These are phyloP conservation scores for Parazoanthus swiftii DNA, from an alignment of 92 coral and sea anemone species.

Conservation along the genomic window DNA sequence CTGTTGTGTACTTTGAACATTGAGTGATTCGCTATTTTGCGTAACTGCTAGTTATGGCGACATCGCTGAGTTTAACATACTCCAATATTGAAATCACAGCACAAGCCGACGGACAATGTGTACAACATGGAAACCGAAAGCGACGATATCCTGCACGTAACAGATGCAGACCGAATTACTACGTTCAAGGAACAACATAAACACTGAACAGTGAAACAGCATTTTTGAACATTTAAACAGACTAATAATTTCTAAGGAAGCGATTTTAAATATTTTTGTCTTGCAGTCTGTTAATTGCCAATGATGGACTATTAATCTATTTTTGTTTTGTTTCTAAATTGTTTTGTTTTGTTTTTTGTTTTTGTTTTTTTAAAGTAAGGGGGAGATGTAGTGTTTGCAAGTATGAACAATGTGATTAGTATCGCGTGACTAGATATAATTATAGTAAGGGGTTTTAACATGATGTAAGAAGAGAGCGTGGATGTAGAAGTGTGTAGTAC, in stretches of 20 bases:
- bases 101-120: too few species aligned
- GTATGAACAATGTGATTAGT: not conserved
- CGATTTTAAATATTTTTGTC: not conserved
- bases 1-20: too few species aligned
- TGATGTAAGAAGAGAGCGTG: not conserved
- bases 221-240: not conserved
- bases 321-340: not conserved
- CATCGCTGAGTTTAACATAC: too few species aligned
- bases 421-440: not conserved
- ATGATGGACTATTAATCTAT: not conserved
- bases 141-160: too few species aligned
- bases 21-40: too few species aligned
- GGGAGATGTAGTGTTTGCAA: conserved; percentile 6
- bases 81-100: too few species aligned
- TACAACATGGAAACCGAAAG: too few species aligned
- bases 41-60: too few species aligned
- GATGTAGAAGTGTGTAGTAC: not conserved
- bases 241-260: not conserved
- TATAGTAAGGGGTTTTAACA: not conserved
- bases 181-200: not conserved
- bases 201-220: not conserved
- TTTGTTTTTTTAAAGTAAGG: not conserved
- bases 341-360: not conserved
- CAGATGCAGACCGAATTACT: conserved; percentile 10
- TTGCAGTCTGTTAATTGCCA: not conserved